A percentile compares a stretch with the other conserved stretches of the same genome.
These are phyloP conservation scores for Siderastrea siderea DNA, from an alignment of 92 coral and sea anemone genomes.

Conservation along the genomic window DNA sequence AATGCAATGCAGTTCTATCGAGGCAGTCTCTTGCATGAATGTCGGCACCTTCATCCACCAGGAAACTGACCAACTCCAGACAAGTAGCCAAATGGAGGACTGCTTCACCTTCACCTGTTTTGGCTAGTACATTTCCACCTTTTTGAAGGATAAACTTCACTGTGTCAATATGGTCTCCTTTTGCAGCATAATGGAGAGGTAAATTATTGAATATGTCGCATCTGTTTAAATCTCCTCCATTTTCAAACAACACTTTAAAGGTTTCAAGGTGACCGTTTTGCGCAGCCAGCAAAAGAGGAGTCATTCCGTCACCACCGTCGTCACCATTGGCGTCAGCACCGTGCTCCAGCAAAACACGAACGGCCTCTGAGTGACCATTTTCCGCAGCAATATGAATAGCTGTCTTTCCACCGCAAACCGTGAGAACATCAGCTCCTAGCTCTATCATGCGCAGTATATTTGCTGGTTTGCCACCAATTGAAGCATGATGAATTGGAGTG, in stretches of 20 bases:
- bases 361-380: constrained; percentile 54
- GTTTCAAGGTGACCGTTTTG: constrained; percentile 30
- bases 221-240: neutral
- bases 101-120: neutral
- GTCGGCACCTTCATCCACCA: constrained; percentile 17
- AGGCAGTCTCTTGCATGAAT: neutral
- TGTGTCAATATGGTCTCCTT: neutral
- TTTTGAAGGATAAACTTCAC: constrained; percentile 1
- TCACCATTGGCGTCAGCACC: constrained; percentile 50
- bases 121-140: neutral
- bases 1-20: constrained; percentile 2
- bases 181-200: constrained; percentile 23
- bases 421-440: too few relatives aligned
- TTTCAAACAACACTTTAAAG: neutral
- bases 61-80: constrained; percentile 38
- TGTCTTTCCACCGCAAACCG: too few relatives aligned
- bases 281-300: constrained; percentile 61
- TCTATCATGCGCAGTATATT: too few relatives aligned
- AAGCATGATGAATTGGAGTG: too few relatives aligned
- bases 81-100: neutral
- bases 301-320: neutral
- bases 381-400: constrained; percentile 14
- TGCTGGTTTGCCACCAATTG: too few relatives aligned
- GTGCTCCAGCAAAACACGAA: constrained; percentile 48
- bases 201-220: neutral